Evolutionary conservation across 1,140 invertebrate genomes (phyloP).

Genomic region (Ylistrum balloti): DNA sequence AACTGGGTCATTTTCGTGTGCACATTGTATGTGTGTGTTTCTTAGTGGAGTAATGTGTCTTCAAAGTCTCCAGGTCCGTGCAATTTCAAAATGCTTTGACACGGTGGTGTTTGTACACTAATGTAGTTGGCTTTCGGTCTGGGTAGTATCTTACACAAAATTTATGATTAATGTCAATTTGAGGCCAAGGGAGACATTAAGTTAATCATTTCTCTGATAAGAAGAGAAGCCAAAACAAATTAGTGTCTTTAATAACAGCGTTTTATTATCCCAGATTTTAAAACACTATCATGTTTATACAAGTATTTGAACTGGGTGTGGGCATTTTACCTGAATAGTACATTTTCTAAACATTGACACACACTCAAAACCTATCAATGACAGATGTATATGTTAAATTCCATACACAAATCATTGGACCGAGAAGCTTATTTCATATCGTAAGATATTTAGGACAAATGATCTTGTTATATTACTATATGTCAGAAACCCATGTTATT

Average conservation of each 20-base stretch:
- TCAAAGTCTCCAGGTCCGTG: not conserved
- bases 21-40: not conserved
- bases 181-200: not conserved
- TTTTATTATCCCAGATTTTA: not conserved
- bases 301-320: not conserved
- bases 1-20: no score
- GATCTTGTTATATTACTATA: no score
- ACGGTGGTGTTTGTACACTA: not conserved
- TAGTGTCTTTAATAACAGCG: not conserved
- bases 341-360: not conserved
- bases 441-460: no score
- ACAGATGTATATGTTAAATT: no score
- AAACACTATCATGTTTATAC: not conserved
- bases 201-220: not conserved
- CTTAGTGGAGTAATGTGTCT: not conserved
- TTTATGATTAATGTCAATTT: not conserved
- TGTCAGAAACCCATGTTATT: no score
- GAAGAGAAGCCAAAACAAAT: not conserved
- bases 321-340: not conserved
- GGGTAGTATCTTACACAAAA: not conserved
- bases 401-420: no score
- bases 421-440: no score
- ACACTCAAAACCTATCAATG: no score
- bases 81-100: not conserved
- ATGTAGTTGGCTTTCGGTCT: not conserved